phyloP scores from a whole-genome alignment of 2,797 vertebrate species.

The Hydrophis major region DNA sequence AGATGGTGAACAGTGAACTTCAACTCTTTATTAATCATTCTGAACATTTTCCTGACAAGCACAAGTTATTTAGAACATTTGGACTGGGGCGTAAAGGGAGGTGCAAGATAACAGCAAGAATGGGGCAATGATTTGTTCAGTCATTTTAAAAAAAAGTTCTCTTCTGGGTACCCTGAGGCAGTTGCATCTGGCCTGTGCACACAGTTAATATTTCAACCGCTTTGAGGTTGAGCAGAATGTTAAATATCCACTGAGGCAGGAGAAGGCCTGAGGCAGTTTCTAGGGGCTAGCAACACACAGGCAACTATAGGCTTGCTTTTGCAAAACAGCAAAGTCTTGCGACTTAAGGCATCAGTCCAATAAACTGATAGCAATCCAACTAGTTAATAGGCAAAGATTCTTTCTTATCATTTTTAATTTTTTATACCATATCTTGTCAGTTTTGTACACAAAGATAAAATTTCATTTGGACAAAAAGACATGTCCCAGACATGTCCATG shows the following conservation, averaged over 20 bases:
- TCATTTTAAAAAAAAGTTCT: conserved; percentile 3
- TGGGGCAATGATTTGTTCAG: conserved; percentile 9
- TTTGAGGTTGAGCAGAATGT: conserved; percentile 21
- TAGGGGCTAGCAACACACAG: not conserved
- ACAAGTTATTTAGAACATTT: not conserved
- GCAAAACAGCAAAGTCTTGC: not conserved
- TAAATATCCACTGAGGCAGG: conserved; percentile 12
- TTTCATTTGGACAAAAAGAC: not conserved
- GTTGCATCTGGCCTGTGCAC: conserved; percentile 6
- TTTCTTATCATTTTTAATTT: not conserved
- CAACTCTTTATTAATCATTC: too few relatives aligned
- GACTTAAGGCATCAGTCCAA: not conserved
- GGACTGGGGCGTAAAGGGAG: not conserved
- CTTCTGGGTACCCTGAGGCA: conserved; percentile 15
- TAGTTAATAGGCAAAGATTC: not conserved
- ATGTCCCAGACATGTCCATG: not conserved
- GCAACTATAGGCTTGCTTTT: not conserved
- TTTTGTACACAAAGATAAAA: not conserved
- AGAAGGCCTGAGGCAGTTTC: conserved; percentile 5
- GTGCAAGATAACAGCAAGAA: conserved; percentile 10
- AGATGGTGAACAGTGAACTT: too few relatives aligned
- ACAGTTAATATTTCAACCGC: conserved; percentile 30
- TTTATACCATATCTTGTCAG: not conserved
- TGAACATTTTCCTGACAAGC: not conserved
- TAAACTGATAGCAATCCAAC: not conserved